Evolutionary conservation across 2,113 vertebrate species (phyloP), one percentile per base, ranked within the genome.

Genomic region (Salminus brasiliensis): DNA sequence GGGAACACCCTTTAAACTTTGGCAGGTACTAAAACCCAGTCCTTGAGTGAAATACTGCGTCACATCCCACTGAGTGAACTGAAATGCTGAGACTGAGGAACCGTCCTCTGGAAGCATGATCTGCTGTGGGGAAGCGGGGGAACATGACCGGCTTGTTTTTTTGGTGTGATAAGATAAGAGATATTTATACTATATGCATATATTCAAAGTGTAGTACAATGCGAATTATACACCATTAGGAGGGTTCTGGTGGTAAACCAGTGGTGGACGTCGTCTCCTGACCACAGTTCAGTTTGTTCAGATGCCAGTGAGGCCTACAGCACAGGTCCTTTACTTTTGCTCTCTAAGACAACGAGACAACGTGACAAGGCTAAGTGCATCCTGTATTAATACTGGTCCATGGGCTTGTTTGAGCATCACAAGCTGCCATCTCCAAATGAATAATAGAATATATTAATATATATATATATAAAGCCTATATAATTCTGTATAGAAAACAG

Each of bases 321-420:
- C 8, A 7, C 10, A 29, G 34, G 16, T 57, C 36, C 25, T 57
- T 63, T 30, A 21, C 13, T 13, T 63, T 25, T 47, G 23, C 5
- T 55, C 36, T 30, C 27, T 8, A n/a, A n/a, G n/a, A n/a, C n/a
- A n/a, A n/a, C n/a, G 69, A 81, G 2, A 59, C 67, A 83, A 84
- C 74, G 68, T 66, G 86, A 79, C 85, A 84, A 74, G 79, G 78
- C 84, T 92, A 93, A 93, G 91, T 93, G 92, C 92, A 81, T 90
- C 85, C 74, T 72, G 79, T 88, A 81, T 86, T 80, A 66, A 83
- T 87, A 87, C 75, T 82, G 74, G 83, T 74, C 45, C 59, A 78
- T 77, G 73, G 29, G 78, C 83, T 52, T 80, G 76, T 72, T 85
- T 47, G 41, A 39, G 67, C 45, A 32, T 70, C 79, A 69, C 80